These are phyloP conservation scores for Phymastichus coffea DNA, from an alignment of 1,140 invertebrate genomes.

Conservation along the genomic window DNA sequence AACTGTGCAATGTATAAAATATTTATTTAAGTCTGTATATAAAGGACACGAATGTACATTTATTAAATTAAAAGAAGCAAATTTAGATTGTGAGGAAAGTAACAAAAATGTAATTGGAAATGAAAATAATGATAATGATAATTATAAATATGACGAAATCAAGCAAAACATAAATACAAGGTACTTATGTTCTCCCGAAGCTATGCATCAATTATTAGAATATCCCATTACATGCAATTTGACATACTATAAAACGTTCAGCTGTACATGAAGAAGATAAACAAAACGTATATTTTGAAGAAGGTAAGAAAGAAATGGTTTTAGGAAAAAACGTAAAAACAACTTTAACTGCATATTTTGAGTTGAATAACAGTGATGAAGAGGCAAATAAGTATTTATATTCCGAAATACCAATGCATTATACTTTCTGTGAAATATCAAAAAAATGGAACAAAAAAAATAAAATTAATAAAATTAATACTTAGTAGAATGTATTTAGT, in stretches of 20 bases:
- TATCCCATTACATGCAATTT: slow-evolving; percentile 13
- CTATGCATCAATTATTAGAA: background rate
- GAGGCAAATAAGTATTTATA: slow-evolving; percentile 33
- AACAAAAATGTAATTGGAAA: background rate
- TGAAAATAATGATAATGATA: background rate
- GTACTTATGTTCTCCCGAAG: background rate
- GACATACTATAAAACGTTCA: slow-evolving; percentile 19
- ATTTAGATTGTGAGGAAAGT: no score
- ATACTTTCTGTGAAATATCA: background rate
- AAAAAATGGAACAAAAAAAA: background rate
- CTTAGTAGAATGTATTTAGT: background rate
- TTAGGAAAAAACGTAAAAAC: slow-evolving; percentile 15
- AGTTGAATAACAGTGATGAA: slow-evolving; percentile 26
- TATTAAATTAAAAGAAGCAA: no score
- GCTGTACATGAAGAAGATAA: slow-evolving; percentile 21
- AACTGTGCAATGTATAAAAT: background rate
- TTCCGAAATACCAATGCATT: slow-evolving; percentile 32
- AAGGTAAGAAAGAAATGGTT: slow-evolving; percentile 6
- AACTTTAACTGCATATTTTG: slow-evolving; percentile 21
- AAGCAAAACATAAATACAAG: slow-evolving; percentile 2
- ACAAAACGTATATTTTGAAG: slow-evolving; percentile 21
- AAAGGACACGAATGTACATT: slow-evolving; percentile 3
- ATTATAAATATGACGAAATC: slow-evolving; percentile 10
- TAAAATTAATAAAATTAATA: background rate
- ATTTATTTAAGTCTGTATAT: slow-evolving; percentile 2